Evolutionary conservation across 2,888 invertebrate genomes (phyloP).

Genomic region (Siphonodentalium dalli): DNA sequence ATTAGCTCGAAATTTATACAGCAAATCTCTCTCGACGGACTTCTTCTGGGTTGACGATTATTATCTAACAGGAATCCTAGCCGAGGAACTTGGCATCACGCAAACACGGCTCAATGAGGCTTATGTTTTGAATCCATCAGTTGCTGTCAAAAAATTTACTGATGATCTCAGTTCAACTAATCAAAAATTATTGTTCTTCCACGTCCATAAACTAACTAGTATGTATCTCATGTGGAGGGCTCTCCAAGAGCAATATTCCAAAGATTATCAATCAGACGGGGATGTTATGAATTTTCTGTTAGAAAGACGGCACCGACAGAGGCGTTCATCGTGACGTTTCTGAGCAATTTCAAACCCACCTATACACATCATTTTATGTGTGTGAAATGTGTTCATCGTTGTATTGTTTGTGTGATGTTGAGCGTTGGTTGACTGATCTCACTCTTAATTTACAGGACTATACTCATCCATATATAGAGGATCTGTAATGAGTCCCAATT

Average conservation of each 20-base stretch:
- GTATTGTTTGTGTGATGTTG: too few relatives aligned
- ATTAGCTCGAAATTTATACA: conserved; percentile 71
- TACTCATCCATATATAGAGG: too few relatives aligned
- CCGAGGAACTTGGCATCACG: conserved; percentile 43
- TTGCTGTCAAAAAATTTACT: conserved; percentile 47
- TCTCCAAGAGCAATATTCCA: conserved; percentile 29
- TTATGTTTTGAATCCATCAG: conserved; percentile 50
- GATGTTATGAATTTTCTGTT: too few relatives aligned
- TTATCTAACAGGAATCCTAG: conserved; percentile 82
- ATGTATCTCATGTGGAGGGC: conserved; percentile 51
- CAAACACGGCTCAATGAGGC: conserved; percentile 52
- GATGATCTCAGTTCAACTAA: conserved; percentile 45
- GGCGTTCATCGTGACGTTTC: too few relatives aligned
- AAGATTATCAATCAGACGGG: too few relatives aligned
- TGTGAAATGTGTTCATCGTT: too few relatives aligned
- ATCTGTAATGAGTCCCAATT: too few relatives aligned
- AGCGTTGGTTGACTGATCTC: too few relatives aligned
- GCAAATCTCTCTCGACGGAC: conserved; percentile 71
- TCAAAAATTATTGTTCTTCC: conserved; percentile 54
- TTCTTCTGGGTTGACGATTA: conserved; percentile 95
- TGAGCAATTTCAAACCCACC: too few relatives aligned
- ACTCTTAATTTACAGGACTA: too few relatives aligned
- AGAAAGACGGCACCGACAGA: too few relatives aligned
- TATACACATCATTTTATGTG: too few relatives aligned
- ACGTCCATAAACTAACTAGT: conserved; percentile 54